Percentiles rank a stretch among this genome's conserved stretches.
phyloP scores from a whole-genome alignment of 2,113 vertebrate genomes.

The Phylloscopus trochiloides region DNA sequence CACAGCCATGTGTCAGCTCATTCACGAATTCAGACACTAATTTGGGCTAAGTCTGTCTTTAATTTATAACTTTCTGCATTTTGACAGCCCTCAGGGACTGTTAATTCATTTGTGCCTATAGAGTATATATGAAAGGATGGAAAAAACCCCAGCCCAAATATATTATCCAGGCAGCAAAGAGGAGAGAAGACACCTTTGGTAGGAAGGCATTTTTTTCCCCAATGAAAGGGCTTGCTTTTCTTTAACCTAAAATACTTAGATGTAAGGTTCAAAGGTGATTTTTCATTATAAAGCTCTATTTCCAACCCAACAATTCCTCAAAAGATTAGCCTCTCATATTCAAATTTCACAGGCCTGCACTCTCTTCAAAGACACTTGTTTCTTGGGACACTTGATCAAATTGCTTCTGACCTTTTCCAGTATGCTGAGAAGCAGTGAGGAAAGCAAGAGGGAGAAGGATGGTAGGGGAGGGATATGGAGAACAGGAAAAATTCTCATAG shows the following conservation, averaged over 20 bases:
- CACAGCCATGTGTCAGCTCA: not conserved
- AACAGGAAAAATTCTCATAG: constrained; percentile 6
- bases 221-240: not conserved
- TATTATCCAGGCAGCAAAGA: not conserved
- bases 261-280: constrained; percentile 25
- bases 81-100: not conserved
- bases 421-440: not conserved
- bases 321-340: constrained; percentile 28
- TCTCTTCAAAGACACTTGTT: not conserved
- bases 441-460: not conserved
- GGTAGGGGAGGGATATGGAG: not conserved
- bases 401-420: constrained; percentile 31
- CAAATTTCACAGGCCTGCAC: not conserved
- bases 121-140: not conserved
- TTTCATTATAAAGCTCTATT: constrained; percentile 6
- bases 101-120: constrained; percentile 18
- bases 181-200: not conserved
- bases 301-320: constrained; percentile 3
- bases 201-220: not conserved
- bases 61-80: constrained; percentile 22
- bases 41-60: not conserved
- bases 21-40: not conserved
- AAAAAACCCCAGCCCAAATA: not conserved
- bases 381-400: constrained; percentile 31
- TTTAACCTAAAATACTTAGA: not conserved